Percentiles rank a stretch among this genome's conserved stretches.
phyloP scores from a whole-genome alignment of 2,113 vertebrate species.

The Microcebus jonahi region DNA sequence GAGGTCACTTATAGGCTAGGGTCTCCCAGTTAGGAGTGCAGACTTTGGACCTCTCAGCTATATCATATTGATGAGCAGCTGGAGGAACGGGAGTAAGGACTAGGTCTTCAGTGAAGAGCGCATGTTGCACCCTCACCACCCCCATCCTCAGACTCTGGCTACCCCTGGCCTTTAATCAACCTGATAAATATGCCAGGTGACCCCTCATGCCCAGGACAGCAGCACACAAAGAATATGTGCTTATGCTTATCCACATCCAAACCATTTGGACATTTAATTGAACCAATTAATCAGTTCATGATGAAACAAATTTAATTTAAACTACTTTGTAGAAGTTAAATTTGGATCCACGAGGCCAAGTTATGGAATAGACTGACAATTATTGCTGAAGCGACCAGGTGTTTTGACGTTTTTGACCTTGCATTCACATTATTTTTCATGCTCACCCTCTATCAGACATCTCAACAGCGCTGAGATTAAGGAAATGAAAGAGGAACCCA shows the following conservation, averaged over 20 bases:
- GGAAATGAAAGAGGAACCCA: neutral
- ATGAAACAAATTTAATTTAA: slow-evolving; percentile 4
- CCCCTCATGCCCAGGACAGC: neutral
- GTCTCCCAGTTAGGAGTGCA: neutral
- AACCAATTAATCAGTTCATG: neutral
- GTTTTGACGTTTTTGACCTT: neutral
- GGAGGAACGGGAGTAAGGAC: neutral
- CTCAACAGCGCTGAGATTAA: neutral
- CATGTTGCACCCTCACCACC: neutral
- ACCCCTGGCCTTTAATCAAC: neutral
- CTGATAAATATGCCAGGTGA: neutral
- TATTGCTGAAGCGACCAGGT: neutral
- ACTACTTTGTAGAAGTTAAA: neutral
- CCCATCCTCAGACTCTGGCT: neutral
- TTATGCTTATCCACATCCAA: neutral
- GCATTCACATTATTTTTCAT: neutral
- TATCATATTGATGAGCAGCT: neutral
- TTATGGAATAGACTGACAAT: neutral
- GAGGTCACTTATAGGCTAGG: neutral
- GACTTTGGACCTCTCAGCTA: neutral
- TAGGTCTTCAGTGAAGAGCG: neutral
- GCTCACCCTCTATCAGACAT: neutral
- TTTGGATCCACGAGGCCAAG: neutral
- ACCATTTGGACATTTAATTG: neutral
- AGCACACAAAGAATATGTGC: neutral